Evolutionary conservation across 2,113 vertebrate species (phyloP).

Genomic region (Burhinus bistriatus): DNA sequence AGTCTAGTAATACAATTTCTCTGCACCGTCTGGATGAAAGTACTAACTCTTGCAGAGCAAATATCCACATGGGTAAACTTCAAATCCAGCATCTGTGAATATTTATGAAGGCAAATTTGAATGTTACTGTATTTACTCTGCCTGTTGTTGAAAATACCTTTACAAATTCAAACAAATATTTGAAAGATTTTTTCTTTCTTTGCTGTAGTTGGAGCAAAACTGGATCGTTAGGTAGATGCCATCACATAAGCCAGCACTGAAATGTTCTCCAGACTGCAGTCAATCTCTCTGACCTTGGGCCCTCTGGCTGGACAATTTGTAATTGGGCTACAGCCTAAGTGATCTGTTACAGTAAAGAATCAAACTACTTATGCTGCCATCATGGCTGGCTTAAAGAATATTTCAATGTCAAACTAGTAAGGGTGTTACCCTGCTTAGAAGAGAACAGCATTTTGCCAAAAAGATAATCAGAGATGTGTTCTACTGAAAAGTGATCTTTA

Average conservation of each 20-base stretch:
- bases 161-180: background rate
- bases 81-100: background rate
- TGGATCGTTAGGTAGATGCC: background rate
- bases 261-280: background rate
- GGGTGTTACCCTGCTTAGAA: background rate
- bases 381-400: background rate
- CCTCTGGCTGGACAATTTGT: background rate
- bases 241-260: background rate
- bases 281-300: background rate
- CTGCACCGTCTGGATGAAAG: background rate
- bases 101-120: conserved; percentile 9
- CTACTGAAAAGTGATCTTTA: background rate
- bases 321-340: background rate
- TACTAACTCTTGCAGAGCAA: background rate
- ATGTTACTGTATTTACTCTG: background rate
- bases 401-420: background rate
- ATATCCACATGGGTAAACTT: background rate
- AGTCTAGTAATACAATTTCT: background rate
- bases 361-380: background rate
- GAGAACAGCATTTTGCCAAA: background rate
- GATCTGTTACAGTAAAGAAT: background rate
- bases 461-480: background rate
- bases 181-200: background rate
- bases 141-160: background rate
- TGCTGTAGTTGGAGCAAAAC: background rate